Base-by-base conservation (phyloP, 2,113 vertebrate species). In the Elephas maximus region DNA sequence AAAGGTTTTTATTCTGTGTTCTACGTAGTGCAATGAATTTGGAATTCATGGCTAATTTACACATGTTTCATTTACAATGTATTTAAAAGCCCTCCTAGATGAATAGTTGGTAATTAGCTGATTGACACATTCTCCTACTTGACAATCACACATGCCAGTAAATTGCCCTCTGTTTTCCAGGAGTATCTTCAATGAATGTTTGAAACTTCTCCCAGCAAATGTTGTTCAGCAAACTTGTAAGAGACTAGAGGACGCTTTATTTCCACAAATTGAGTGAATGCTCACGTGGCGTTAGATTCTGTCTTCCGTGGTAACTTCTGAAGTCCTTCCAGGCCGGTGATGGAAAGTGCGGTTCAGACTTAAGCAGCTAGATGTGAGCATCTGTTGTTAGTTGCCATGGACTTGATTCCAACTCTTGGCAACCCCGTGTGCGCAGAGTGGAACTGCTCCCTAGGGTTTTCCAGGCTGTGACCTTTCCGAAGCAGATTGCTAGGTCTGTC, bases 31-130 rank as follows among this genome's bases (percentile, higher is more conserved):
- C 60, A 84, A 67, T 78, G 3, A 60, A 69, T 88, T 95, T 96
- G 79, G 90, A 97, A 94, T 97, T 85, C 93, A n/a, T 92, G 24
- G 18, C 8, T 95, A 95, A 97, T 96, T 81, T 93, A 93, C 44
- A 21, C 14, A 5, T 41, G 1, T 96, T 91, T 96, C 83, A 93
- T 91, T 96, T 90, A 0, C 86, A 95, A 60, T 97, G 90, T 84
- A 24, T 88, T 24, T 91, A 2, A 86, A 96, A 82, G 4, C 60
- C 10, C 12, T 93, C 6, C 45, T 91, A 0, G 82, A n/a, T 88
- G 91, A 97, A 67, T 79, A 87, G 63, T 95, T 95, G 74, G 82
- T 98, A 95, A 96, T 98, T 97, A 97, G 85, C 60, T 96, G 86
- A 96, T 48, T 96, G 95, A 84, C 83, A 88, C 45, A 28, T 8